These are phyloP conservation scores for Cebidichthys violaceus DNA, from an alignment of 2,113 vertebrate species.

Conservation along the genomic window DNA sequence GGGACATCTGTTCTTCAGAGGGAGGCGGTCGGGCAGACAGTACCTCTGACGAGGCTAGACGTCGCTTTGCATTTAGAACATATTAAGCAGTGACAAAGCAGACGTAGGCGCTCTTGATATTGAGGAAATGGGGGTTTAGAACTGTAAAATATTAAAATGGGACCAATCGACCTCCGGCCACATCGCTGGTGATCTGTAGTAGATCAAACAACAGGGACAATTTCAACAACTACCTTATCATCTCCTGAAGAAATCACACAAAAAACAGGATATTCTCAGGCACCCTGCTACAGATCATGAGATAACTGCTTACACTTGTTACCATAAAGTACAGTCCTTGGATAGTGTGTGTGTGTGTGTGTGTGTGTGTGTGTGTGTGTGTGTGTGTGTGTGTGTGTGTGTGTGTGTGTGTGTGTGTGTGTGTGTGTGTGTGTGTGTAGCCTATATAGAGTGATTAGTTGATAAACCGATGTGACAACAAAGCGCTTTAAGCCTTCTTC, in stretches of 20 bases:
- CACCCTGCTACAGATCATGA: background rate
- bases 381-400: too few species aligned
- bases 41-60: background rate
- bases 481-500: background rate
- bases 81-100: background rate
- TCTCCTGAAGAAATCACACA: background rate
- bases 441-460: background rate
- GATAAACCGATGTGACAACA: background rate
- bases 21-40: background rate
- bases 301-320: background rate
- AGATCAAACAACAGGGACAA: background rate
- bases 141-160: background rate
- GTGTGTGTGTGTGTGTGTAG: too few species aligned
- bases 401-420: too few species aligned
- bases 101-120: background rate
- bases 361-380: too few species aligned
- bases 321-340: background rate
- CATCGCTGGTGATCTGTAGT: background rate
- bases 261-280: background rate
- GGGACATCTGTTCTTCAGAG: slow-evolving; percentile 10
- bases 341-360: background rate
- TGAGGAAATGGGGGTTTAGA: background rate
- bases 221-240: background rate
- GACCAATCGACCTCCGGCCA: background rate
- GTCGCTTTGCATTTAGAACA: background rate